These are phyloP conservation scores for Epinotia ramella DNA, from an alignment of 2,888 invertebrate genomes.

Conservation along the genomic window DNA sequence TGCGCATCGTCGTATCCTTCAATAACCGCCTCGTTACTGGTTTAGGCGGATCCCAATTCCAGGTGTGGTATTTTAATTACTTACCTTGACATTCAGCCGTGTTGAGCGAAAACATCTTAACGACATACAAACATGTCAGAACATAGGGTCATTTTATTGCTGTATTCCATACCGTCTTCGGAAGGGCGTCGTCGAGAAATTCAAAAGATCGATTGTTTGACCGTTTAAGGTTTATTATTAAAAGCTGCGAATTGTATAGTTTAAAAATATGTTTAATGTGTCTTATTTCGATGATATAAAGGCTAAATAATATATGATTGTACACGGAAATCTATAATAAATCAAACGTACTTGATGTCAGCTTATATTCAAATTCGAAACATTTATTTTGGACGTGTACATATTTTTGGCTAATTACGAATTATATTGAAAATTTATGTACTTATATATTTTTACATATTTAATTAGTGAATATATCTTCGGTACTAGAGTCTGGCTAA, in stretches of 20 bases:
- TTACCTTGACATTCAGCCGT: conserved; percentile 22
- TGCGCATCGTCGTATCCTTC: conserved; percentile 1
- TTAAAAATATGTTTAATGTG: neutral
- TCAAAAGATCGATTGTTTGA: conserved; percentile 13
- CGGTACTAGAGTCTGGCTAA: too few relatives aligned
- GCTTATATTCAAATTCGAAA: neutral
- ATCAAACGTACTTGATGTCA: neutral
- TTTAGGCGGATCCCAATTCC: conserved; percentile 13
- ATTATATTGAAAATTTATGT: neutral
- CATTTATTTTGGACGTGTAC: too few relatives aligned
- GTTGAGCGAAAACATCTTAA: conserved; percentile 6
- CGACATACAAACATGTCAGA: neutral
- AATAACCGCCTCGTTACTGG: neutral
- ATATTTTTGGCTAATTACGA: too few relatives aligned
- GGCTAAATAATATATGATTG: neutral
- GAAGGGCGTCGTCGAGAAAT: neutral
- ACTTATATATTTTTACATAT: neutral
- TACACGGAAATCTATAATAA: neutral
- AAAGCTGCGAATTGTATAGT: neutral
- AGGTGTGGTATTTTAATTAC: conserved; percentile 19
- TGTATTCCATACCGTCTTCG: neutral
- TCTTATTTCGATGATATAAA: neutral
- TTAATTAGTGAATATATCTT: neutral
- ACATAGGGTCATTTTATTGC: neutral
- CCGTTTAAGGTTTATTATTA: conserved; percentile 14